Conservation (phyloP, 2,888 invertebrate species). For the Xylocampa areola region DNA sequence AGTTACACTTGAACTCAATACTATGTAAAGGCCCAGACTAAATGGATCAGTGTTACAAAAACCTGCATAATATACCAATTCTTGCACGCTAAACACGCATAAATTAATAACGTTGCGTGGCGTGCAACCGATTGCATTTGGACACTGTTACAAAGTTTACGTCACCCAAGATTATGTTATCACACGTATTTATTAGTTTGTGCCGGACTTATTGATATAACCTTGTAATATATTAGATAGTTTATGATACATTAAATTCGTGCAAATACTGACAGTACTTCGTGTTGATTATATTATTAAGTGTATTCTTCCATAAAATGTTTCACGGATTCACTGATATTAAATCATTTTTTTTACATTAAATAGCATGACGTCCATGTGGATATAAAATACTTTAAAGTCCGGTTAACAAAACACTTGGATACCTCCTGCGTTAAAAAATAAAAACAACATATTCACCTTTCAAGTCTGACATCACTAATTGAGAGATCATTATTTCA, state of each 20-base stretch:
- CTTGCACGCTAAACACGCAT: constrained; percentile 33
- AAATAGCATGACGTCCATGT: no score
- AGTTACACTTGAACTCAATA: constrained; percentile 23
- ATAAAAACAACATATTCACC: constrained; percentile 11
- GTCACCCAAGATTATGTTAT: constrained; percentile 44
- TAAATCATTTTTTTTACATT: no score
- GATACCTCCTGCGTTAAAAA: background rate
- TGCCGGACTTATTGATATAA: constrained; percentile 44
- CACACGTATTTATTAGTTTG: constrained; percentile 28
- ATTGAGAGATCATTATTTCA: constrained; percentile 31
- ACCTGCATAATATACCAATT: constrained; percentile 18
- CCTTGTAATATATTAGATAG: constrained; percentile 51
- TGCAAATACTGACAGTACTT: constrained; percentile 17
- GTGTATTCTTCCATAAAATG: no score
- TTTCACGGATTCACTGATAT: no score
- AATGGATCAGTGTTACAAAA: constrained; percentile 4
- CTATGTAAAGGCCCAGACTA: constrained; percentile 5
- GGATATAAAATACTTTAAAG: no score
- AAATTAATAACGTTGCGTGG: constrained; percentile 40
- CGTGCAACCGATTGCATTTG: constrained; percentile 41
- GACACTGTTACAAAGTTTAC: constrained; percentile 46
- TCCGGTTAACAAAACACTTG: no score
- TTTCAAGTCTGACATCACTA: constrained; percentile 33
- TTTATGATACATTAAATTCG: constrained; percentile 28
- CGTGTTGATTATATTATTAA: constrained; percentile 30